phyloP scores from a whole-genome alignment of 2,113 vertebrate species.

The Oriolus oriolus region DNA sequence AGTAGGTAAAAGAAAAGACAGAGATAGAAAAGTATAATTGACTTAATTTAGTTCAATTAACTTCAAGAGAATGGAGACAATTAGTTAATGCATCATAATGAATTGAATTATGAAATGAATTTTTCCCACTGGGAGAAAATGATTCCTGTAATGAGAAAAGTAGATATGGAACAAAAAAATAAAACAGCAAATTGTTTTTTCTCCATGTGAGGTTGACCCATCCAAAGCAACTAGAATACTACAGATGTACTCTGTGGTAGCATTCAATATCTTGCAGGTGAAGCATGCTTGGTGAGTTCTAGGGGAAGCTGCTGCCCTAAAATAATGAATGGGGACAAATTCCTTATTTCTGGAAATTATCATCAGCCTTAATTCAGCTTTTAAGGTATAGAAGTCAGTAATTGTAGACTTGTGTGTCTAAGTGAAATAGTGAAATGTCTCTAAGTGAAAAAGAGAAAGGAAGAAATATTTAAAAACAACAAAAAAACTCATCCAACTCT shows the following conservation, averaged over 20 bases:
- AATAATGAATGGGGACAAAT: neutral
- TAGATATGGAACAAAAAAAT: neutral
- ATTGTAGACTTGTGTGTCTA: neutral
- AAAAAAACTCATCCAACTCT: neutral
- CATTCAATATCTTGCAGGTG: neutral
- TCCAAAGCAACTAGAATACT: neutral
- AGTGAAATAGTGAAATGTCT: neutral
- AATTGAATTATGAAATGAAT: slow-evolving; percentile 46
- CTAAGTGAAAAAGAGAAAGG: neutral
- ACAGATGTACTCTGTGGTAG: neutral
- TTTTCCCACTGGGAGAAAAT: slow-evolving; percentile 41
- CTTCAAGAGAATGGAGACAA: slow-evolving; percentile 55
- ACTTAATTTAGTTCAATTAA: slow-evolving; percentile 69
- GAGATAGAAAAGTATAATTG: slow-evolving; percentile 47
- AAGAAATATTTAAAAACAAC: neutral
- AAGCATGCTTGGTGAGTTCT: neutral
- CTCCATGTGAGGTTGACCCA: neutral
- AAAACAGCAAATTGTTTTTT: neutral
- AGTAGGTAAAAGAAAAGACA: slow-evolving; percentile 27
- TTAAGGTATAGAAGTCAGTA: neutral
- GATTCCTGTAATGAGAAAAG: slow-evolving; percentile 38
- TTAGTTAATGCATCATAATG: slow-evolving; percentile 60
- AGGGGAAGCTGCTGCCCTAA: neutral
- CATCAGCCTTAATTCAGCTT: neutral
- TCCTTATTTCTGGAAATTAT: neutral